Conservation (phyloP, 1,140 invertebrate genomes). For the Aphaenogaster floridana region DNA sequence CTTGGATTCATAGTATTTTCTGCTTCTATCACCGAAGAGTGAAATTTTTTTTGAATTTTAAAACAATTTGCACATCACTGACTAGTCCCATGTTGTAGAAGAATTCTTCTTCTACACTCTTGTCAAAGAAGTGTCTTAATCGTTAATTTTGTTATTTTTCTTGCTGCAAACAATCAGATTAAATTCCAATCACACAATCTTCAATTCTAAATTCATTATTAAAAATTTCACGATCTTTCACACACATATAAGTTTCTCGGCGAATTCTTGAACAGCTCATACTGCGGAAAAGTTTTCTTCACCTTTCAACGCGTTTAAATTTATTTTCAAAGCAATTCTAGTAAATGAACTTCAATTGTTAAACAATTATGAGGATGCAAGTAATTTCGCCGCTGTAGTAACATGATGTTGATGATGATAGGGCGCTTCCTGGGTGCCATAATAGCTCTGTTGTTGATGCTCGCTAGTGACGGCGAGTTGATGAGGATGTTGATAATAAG, state of each 20-base stretch:
- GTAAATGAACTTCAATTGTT: neutral
- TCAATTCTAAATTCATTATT: neutral
- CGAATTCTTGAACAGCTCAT: neutral
- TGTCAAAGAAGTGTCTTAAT: constrained; percentile 22
- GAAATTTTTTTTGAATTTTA: constrained; percentile 4
- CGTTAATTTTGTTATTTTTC: constrained; percentile 16
- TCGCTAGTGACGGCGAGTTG: constrained; percentile 83
- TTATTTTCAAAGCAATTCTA: neutral
- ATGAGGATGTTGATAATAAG: constrained; percentile 86
- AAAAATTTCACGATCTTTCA: neutral
- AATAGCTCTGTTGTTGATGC: constrained; percentile 84
- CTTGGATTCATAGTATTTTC: neutral
- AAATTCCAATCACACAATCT: constrained; percentile 6
- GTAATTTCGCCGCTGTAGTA: constrained; percentile 92
- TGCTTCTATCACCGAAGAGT: neutral
- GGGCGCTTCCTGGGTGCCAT: constrained; percentile 83
- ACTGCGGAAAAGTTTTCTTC: neutral
- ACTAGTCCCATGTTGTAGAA: constrained; percentile 45
- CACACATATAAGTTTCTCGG: neutral
- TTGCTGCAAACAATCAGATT: constrained; percentile 2
- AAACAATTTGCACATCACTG: constrained; percentile 34
- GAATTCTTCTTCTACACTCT: neutral
- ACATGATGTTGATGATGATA: constrained; percentile 94
- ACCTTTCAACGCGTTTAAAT: neutral
- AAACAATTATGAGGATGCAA: constrained; percentile 91